Evolutionary conservation across 2,113 vertebrate species (phyloP), one percentile per base, ranked within the genome.

Genomic region (Uropsilus gracilis): DNA sequence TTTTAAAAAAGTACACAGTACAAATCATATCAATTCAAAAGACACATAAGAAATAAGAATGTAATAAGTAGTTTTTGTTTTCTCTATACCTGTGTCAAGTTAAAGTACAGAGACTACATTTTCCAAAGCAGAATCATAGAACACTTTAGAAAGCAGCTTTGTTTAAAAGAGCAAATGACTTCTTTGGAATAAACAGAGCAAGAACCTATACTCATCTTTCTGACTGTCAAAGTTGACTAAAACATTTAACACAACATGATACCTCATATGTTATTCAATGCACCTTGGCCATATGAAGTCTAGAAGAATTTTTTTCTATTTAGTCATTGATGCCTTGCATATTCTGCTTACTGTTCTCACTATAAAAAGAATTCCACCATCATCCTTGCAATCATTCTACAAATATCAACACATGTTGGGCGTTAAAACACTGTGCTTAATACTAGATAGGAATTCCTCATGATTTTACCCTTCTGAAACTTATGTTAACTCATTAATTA

Each of bases 71-170:
- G n/a, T n/a, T n/a, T 86, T 22, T 88, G 11, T 64, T 84, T 84
- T 86, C 48, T 91, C 30, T 64, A 90, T 0, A 81, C 11, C 13
- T 24, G 6, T 5, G 82, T 57, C 34, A 81, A 44, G 10, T 73
- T 83, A 71, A 90, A 90, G 72, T 26, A 1, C 42, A 75, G 50
- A 39, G n/a, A 75, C 81, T 86, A 55, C 6, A 66, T 61, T 83
- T 90, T 72, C 30, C 30, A 88, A 92, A 86, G 39, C 8, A 81
- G 55, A 86, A 63, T 28, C 57, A 76, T 80, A 39, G 26, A 2
- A 68, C 88, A 68, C 61, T 53, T 64, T 63, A 81, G 32, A 72
- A 94, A 93, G 66, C 50, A 89, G 14, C n/a, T 93, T 93, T 90
- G 11, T 39, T 44, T 77, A 30, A 84, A 64, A 88, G 22, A 76